phyloP scores from a whole-genome alignment of 2,797 vertebrate species.

The Phyllotis vaccarum region DNA sequence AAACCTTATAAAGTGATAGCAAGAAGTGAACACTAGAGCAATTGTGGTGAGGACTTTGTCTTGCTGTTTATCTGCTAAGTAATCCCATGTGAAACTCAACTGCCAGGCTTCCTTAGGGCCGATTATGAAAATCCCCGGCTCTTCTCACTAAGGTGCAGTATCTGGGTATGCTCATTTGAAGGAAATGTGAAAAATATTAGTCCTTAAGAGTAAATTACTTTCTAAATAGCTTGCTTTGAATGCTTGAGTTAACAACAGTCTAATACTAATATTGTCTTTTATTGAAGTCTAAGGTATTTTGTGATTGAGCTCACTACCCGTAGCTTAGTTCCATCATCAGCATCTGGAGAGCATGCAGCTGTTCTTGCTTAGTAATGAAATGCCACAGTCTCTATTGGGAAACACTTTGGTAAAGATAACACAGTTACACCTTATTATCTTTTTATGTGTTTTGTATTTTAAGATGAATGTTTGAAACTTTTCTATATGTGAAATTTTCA shows the following conservation, averaged over 20 bases:
- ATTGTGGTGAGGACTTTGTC: not conserved
- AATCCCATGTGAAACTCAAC: slow-evolving; percentile 31
- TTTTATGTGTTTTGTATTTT: not conserved
- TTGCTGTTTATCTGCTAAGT: not conserved
- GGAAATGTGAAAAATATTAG: not conserved
- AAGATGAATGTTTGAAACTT: not conserved
- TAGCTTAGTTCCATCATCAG: slow-evolving; percentile 7
- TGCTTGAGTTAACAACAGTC: slow-evolving; percentile 13
- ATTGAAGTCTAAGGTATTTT: slow-evolving; percentile 30
- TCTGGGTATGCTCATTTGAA: slow-evolving; percentile 25
- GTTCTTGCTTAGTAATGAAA: not conserved
- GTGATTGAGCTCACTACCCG: not conserved
- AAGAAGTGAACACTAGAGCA: not conserved
- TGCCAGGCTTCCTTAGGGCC: not conserved
- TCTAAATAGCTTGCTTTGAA: not conserved
- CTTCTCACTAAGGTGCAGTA: not conserved
- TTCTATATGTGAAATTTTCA: slow-evolving; percentile 41
- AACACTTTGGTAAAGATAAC: not conserved
- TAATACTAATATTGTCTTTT: slow-evolving; percentile 26
- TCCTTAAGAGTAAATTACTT: not conserved
- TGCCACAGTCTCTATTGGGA: not conserved
- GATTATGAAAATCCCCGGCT: not conserved
- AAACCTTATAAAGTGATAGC: not conserved
- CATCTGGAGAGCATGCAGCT: not conserved
- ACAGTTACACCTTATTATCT: not conserved